Evolutionary conservation across 1,140 invertebrate species (phyloP).

Genomic region (Trichomalopsis sarcophagae): DNA sequence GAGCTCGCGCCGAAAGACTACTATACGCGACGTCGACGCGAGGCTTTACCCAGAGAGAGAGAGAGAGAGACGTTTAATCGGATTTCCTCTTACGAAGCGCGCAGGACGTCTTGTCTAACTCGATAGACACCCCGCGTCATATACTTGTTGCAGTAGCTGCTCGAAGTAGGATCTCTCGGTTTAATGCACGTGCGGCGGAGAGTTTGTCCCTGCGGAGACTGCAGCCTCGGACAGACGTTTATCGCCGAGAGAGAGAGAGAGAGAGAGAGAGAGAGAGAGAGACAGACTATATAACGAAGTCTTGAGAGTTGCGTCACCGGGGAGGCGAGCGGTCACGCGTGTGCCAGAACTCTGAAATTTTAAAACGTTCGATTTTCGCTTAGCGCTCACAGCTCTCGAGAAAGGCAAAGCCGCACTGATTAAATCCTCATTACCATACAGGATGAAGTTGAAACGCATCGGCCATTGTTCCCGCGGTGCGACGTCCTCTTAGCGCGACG

Average conservation of each 20-base stretch:
- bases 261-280: neutral
- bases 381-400: too few species aligned
- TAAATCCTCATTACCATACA: neutral
- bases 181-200: neutral
- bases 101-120: neutral
- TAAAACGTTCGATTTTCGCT: too few species aligned
- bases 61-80: constrained; percentile 3
- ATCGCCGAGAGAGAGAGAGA: neutral
- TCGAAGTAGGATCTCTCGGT: neutral
- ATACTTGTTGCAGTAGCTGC: constrained; percentile 4
- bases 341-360: too few species aligned
- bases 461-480: too few species aligned
- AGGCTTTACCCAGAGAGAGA: neutral
- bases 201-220: neutral
- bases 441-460: neutral
- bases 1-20: neutral
- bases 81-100: neutral
- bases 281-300: neutral
- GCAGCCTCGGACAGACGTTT: neutral
- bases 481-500: too few species aligned
- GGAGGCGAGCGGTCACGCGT: neutral
- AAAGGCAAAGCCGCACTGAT: neutral
- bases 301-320: neutral
- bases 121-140: neutral
- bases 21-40: too few species aligned